These are phyloP conservation scores for Axea sp. DNA, from an alignment of 2,888 invertebrate genomes.

Conservation along the genomic window DNA sequence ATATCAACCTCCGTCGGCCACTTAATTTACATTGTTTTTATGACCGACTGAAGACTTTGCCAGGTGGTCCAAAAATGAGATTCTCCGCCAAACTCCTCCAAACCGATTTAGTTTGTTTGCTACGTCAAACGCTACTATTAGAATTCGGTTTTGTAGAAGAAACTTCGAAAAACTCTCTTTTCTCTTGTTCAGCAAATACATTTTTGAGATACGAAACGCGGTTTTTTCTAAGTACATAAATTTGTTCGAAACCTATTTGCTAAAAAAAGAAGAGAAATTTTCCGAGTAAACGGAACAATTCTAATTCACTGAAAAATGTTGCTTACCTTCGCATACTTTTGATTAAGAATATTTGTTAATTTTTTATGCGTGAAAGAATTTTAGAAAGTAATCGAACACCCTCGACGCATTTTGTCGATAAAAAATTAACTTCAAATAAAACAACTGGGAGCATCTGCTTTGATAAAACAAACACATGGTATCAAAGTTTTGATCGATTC, in stretches of 20 bases:
- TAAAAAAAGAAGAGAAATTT: no score
- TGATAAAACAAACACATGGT: constrained; percentile 18
- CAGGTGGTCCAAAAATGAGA: constrained; percentile 39
- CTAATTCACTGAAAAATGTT: no score
- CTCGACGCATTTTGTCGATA: no score
- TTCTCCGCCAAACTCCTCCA: constrained; percentile 32
- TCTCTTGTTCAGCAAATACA: no score
- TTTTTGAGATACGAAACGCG: no score
- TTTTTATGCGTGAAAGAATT: no score
- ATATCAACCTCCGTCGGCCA: constrained; percentile 37
- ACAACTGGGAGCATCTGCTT: constrained; percentile 26
- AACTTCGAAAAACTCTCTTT: constrained; percentile 8
- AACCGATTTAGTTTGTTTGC: constrained; percentile 33
- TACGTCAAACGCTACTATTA: constrained; percentile 24
- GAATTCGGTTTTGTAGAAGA: no score
- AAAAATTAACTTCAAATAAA: constrained; percentile 6
- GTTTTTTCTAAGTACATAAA: no score
- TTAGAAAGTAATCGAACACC: constrained; percentile 11
- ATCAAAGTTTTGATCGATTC: constrained; percentile 15
- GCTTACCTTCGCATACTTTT: no score
- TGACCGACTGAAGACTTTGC: constrained; percentile 28
- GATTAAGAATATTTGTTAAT: no score
- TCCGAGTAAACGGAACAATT: no score
- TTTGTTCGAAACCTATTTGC: no score
- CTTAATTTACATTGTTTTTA: constrained; percentile 55